These are phyloP conservation scores for Mamestra brassicae DNA, from an alignment of 2,888 invertebrate genomes.

Conservation along the genomic window DNA sequence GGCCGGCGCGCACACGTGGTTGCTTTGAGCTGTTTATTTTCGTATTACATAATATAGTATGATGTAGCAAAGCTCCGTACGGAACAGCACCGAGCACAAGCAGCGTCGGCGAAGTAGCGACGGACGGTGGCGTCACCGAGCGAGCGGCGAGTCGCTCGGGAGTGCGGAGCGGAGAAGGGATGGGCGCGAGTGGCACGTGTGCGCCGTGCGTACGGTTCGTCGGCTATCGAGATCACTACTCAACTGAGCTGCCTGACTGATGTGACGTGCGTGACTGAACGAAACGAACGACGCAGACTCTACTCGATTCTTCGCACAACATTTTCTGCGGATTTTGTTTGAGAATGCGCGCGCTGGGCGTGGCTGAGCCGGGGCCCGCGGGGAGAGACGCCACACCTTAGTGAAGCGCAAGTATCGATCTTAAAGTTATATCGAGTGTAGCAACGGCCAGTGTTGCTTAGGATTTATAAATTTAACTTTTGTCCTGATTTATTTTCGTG, in stretches of 20 bases:
- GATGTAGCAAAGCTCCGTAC: slow-evolving; percentile 67
- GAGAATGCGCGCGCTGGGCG: slow-evolving; percentile 88
- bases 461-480: slow-evolving; percentile 20
- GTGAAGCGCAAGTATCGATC: slow-evolving; percentile 81
- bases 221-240: slow-evolving; percentile 83
- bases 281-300: slow-evolving; percentile 75
- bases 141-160: slow-evolving; percentile 77
- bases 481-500: neutral
- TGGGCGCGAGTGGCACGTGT: slow-evolving; percentile 83
- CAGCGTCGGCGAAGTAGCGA: slow-evolving; percentile 61
- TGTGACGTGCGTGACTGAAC: slow-evolving; percentile 84
- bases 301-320: slow-evolving; percentile 81
- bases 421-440: slow-evolving; percentile 71
- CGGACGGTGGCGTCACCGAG: slow-evolving; percentile 72
- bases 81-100: slow-evolving; percentile 67
- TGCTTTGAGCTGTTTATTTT: slow-evolving; percentile 82
- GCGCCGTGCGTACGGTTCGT: slow-evolving; percentile 83
- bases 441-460: slow-evolving; percentile 32
- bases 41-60: slow-evolving; percentile 83
- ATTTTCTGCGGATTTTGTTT: slow-evolving; percentile 86
- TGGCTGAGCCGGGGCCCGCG: slow-evolving; percentile 83
- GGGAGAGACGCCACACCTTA: slow-evolving; percentile 81
- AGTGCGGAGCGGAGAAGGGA: slow-evolving; percentile 75
- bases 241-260: slow-evolving; percentile 79
- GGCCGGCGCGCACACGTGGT: slow-evolving; percentile 82